Evolutionary conservation across 2,113 vertebrate genomes (phyloP), one percentile per base, ranked within the genome.

Genomic region (Origma solitaria): DNA sequence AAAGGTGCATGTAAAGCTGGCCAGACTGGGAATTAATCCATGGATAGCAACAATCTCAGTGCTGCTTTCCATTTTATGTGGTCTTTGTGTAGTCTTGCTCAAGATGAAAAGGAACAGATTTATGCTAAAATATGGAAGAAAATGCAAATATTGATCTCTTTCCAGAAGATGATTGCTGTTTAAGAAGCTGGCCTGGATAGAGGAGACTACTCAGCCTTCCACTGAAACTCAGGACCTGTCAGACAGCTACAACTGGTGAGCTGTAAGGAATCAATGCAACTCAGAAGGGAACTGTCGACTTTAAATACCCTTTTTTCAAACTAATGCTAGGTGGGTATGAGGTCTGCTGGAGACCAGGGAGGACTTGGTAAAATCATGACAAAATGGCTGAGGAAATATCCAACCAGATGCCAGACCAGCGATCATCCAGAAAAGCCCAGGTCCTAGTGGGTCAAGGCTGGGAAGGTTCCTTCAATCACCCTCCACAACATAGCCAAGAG

Each of bases 391-490:
- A 71, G 53, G 51, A 58, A 73, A 88, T 62, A 75, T 6, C 8
- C 23, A 40, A 33, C 12, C 18, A 18, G 9, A 33, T 44, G 4
- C 10, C 37, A 80, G 23, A 76, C 2, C 9, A 60, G 6, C 0
- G 1, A 38, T 61, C 30, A 38, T 6, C 19, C 33, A 82, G 53
- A 76, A 79, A 56, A 68, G 13, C 9, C 62, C 35, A 50, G 28
- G 8, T 62, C 22, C 8, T n/a, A 65, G 11, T 19, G 11, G 11
- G 49, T 72, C 27, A 68, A 37, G 4, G 2, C 3, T 81, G n/a
- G 44, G 14, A 83, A 56, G 0, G 0, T 30, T 83, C 40, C 24
- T 80, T 91, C 38, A 40, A 17, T 17, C 20, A 58, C 5, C 6
- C 10, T 28, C 54, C 1, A 5, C 1, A 22, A 8, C 6, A 33